These are phyloP conservation scores for Andrena hattorfiana DNA, from an alignment of 2,888 invertebrate genomes.

Conservation along the genomic window DNA sequence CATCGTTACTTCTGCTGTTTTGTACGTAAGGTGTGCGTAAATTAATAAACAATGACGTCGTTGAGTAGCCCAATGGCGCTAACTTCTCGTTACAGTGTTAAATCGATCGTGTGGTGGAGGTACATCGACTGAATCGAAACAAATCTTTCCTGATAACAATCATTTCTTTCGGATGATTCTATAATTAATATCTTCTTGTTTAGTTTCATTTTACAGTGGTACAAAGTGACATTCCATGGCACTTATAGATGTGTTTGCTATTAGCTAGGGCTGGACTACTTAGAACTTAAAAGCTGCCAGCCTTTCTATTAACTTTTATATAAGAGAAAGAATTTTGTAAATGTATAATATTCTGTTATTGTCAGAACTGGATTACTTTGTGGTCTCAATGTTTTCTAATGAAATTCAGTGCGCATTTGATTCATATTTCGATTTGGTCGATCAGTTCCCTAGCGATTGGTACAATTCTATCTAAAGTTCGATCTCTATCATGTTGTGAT, in stretches of 20 bases:
- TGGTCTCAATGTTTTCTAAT: background rate
- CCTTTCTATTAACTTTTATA: no score
- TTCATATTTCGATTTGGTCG: conserved; percentile 20
- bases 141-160: background rate
- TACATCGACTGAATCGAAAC: conserved; percentile 1
- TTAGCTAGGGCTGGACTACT: no score
- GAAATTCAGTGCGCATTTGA: background rate
- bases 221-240: no score
- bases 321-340: no score
- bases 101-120: conserved; percentile 10
- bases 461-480: conserved; percentile 79
- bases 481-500: conserved; percentile 81
- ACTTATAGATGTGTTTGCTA: no score
- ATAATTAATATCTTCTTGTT: background rate
- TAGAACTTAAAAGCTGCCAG: no score
- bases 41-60: conserved; percentile 57
- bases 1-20: conserved; percentile 73
- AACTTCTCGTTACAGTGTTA: conserved; percentile 58
- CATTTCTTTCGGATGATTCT: background rate
- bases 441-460: conserved; percentile 69
- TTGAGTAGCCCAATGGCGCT: conserved; percentile 69
- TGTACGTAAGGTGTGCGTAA: conserved; percentile 71
- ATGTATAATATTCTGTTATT: no score
- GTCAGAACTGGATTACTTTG: no score
- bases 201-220: no score